phyloP scores from a whole-genome alignment of 2,888 invertebrate species.

The Drosophila fungiperda region DNA sequence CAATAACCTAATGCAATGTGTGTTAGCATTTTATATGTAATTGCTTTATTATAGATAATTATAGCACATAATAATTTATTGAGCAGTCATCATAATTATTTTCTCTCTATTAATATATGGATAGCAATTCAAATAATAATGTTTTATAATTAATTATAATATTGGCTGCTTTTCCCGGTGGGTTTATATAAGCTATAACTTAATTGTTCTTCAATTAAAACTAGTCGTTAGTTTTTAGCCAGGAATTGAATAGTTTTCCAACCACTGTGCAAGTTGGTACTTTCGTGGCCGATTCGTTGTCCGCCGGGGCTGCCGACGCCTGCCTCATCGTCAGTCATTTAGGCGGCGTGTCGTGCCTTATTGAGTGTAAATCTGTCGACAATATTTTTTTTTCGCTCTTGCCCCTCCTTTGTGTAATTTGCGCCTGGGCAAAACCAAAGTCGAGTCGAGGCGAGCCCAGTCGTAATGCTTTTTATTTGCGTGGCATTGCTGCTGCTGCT shows the following conservation, averaged over 20 bases:
- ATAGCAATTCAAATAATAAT: background rate
- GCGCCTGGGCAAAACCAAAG: slow-evolving; percentile 45
- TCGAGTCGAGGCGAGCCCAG: slow-evolving; percentile 40
- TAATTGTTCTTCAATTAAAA: background rate
- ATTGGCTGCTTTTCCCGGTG: background rate
- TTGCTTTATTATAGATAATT: background rate
- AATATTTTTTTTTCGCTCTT: slow-evolving; percentile 50
- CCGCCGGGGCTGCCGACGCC: slow-evolving; percentile 44
- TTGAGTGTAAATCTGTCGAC: slow-evolving; percentile 79
- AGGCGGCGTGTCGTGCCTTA: slow-evolving; percentile 79
- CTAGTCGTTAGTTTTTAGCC: background rate
- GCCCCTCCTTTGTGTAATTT: slow-evolving; percentile 28
- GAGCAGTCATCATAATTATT: background rate
- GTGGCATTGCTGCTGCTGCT: slow-evolving; percentile 41
- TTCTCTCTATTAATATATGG: background rate
- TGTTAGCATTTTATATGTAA: background rate
- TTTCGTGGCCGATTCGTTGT: slow-evolving; percentile 37
- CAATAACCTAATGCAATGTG: background rate
- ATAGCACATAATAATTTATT: too few relatives aligned
- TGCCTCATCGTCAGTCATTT: slow-evolving; percentile 71
- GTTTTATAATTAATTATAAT: background rate
- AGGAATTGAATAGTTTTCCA: background rate
- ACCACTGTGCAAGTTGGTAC: slow-evolving; percentile 45
- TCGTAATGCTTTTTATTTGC: slow-evolving; percentile 56
- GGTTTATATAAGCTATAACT: background rate